These are phyloP conservation scores for Paguma larvata DNA, from an alignment of 2,797 vertebrate genomes.

Conservation along the genomic window DNA sequence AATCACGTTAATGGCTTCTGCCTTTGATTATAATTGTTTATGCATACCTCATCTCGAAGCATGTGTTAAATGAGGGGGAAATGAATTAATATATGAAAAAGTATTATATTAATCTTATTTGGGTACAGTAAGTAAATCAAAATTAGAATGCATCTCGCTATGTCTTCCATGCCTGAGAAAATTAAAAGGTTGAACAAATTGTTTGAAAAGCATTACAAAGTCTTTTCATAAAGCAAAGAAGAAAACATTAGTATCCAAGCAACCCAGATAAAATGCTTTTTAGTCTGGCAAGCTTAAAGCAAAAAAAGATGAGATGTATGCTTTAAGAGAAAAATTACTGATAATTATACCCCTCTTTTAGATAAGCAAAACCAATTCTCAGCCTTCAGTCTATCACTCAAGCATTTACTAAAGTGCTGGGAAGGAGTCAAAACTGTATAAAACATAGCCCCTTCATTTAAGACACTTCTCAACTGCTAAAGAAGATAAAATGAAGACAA, in stretches of 20 bases:
- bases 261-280: constrained; percentile 70
- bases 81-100: neutral
- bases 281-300: constrained; percentile 38
- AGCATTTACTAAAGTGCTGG: neutral
- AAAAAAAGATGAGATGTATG: neutral
- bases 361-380: neutral
- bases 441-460: neutral
- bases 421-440: neutral
- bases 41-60: constrained; percentile 8
- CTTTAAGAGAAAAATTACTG: constrained; percentile 70
- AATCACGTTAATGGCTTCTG: neutral
- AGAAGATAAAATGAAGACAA: neutral
- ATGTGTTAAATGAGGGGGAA: constrained; percentile 32
- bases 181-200: constrained; percentile 76
- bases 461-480: neutral
- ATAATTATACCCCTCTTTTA: constrained; percentile 53
- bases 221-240: constrained; percentile 66
- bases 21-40: constrained; percentile 11
- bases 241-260: constrained; percentile 82
- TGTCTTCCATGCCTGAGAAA: constrained; percentile 54
- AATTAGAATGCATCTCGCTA: constrained; percentile 63
- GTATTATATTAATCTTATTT: neutral
- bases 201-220: constrained; percentile 63
- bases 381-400: neutral
- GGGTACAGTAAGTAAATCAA: constrained; percentile 42